A percentile compares a stretch with the other conserved stretches of the same genome.
These are phyloP conservation scores for Bombus sibiricus DNA, from an alignment of 1,140 invertebrate species.

Conservation along the genomic window DNA sequence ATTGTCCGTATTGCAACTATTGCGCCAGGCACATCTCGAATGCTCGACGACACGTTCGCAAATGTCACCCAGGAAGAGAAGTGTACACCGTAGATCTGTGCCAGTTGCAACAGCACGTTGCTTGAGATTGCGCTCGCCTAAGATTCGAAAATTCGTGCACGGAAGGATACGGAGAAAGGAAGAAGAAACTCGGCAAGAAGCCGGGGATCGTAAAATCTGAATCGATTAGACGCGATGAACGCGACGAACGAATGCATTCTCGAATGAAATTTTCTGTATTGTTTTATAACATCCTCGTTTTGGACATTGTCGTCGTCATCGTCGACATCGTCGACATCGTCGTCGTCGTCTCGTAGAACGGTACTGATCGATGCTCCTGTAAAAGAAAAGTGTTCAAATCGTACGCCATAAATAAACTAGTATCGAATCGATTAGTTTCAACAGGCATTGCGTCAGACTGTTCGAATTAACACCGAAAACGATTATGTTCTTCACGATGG, in stretches of 20 bases:
- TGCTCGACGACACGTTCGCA: constrained; percentile 61
- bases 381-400: not conserved
- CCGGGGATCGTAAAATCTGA: not conserved
- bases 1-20: constrained; percentile 82
- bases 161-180: constrained; percentile 4
- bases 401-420: not conserved
- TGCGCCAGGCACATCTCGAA: constrained; percentile 70
- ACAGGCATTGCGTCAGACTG: not conserved
- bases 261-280: too few species aligned
- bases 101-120: constrained; percentile 21
- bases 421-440: not conserved
- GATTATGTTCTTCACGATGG: too few species aligned
- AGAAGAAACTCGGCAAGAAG: not conserved
- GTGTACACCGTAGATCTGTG: constrained; percentile 74
- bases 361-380: constrained; percentile 25
- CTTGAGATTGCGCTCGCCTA: constrained; percentile 9
- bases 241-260: not conserved
- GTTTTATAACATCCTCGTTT: not conserved
- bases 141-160: not conserved
- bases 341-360: constrained; percentile 24
- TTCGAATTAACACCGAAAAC: too few species aligned
- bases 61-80: constrained; percentile 87
- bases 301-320: not conserved
- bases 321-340: not conserved
- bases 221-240: not conserved